These are phyloP conservation scores for Octodon degus DNA, from an alignment of 2,113 vertebrate genomes.

Conservation along the genomic window DNA sequence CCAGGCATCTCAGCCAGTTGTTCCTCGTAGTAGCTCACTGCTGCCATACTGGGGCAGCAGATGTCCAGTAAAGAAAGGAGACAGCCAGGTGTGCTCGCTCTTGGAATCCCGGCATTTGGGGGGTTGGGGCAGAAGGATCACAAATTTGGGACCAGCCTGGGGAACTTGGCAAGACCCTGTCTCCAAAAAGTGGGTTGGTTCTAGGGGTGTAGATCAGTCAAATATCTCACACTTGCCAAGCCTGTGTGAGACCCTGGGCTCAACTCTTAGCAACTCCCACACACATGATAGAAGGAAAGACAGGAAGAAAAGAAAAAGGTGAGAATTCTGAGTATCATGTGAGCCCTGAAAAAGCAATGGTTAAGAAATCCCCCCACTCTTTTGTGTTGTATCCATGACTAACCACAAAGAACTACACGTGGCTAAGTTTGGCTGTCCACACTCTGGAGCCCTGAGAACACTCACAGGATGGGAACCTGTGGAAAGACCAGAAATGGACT, in stretches of 20 bases:
- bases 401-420: neutral
- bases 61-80: neutral
- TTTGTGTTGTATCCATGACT: neutral
- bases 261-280: neutral
- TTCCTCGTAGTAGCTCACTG: too few relatives aligned
- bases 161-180: neutral
- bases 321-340: neutral
- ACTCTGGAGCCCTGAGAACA: neutral
- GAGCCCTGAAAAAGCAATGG: neutral
- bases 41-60: neutral
- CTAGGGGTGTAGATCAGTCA: neutral
- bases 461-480: neutral
- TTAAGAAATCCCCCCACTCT: neutral
- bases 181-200: neutral
- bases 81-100: neutral
- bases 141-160: neutral
- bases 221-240: neutral
- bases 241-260: neutral
- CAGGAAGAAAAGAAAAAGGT: neutral
- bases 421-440: neutral
- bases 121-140: neutral
- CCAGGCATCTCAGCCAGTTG: fast-evolving
- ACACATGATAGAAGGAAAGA: neutral
- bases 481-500: neutral
- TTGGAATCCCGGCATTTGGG: neutral